Conservation (phyloP, 2,888 invertebrate genomes). For the Limnephilus marmoratus region DNA sequence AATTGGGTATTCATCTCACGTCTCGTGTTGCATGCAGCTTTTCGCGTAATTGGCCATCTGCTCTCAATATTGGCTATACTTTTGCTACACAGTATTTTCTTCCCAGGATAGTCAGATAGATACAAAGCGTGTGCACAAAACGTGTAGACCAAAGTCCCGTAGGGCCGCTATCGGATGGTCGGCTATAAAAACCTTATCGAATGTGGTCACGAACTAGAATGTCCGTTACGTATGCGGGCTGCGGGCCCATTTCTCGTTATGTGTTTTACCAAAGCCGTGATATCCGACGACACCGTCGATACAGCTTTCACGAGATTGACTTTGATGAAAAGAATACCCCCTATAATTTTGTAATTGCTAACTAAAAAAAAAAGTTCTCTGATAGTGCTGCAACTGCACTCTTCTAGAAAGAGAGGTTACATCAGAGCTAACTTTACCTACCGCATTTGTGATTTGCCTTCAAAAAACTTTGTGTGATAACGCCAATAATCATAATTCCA, state of each 20-base stretch:
- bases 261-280: background rate
- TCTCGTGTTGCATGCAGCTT: background rate
- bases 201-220: constrained; percentile 20
- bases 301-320: background rate
- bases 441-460: background rate
- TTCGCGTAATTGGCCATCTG: background rate
- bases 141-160: background rate
- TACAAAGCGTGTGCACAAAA: background rate
- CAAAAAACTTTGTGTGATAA: background rate
- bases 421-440: no score
- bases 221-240: background rate
- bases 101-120: background rate
- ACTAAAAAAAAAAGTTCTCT: no score
- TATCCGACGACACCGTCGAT: background rate
- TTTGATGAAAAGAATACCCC: background rate
- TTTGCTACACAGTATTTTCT: background rate
- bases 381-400: no score
- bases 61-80: background rate
- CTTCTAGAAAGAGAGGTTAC: no score
- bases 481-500: background rate
- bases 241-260: background rate
- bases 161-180: background rate
- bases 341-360: background rate
- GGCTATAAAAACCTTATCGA: constrained; percentile 7
- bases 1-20: background rate